A percentile compares a stretch with the other conserved stretches of the same genome.
phyloP scores from a whole-genome alignment of 1,140 invertebrate species.

The Lutraria rhynchaena region DNA sequence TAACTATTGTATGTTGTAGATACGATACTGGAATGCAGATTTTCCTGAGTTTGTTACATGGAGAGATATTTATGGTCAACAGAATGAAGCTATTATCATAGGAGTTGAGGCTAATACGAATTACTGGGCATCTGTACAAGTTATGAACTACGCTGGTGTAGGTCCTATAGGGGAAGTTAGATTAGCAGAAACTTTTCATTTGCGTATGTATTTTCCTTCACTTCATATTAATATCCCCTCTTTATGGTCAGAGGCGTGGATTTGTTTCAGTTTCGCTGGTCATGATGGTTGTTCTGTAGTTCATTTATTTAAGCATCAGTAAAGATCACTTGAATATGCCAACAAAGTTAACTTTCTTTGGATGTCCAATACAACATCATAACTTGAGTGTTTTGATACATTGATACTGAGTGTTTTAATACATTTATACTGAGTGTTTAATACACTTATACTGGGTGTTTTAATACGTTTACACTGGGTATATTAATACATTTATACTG shows the following conservation, averaged over 20 bases:
- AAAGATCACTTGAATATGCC: neutral
- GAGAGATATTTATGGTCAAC: slow-evolving; percentile 68
- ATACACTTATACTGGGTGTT: too few relatives aligned
- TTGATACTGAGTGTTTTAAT: too few relatives aligned
- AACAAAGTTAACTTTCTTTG: too few relatives aligned
- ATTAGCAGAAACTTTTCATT: slow-evolving; percentile 49
- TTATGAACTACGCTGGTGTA: slow-evolving; percentile 96
- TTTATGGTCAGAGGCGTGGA: neutral
- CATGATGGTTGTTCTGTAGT: too few relatives aligned
- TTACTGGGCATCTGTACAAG: slow-evolving; percentile 97
- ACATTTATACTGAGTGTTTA: too few relatives aligned
- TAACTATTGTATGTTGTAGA: slow-evolving; percentile 67
- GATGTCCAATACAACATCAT: too few relatives aligned
- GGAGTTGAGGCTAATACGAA: slow-evolving; percentile 96
- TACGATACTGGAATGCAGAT: slow-evolving; percentile 73
- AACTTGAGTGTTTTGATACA: too few relatives aligned
- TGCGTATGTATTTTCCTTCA: slow-evolving; percentile 12
- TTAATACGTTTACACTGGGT: too few relatives aligned
- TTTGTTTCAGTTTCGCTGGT: neutral
- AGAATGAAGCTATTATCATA: slow-evolving; percentile 89
- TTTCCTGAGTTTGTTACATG: slow-evolving; percentile 53
- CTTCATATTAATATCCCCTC: neutral
- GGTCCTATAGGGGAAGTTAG: slow-evolving; percentile 82
- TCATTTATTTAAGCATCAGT: neutral
- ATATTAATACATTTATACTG: too few relatives aligned